phyloP scores from a whole-genome alignment of 2,888 invertebrate species.

The Neoscelio sp. region DNA sequence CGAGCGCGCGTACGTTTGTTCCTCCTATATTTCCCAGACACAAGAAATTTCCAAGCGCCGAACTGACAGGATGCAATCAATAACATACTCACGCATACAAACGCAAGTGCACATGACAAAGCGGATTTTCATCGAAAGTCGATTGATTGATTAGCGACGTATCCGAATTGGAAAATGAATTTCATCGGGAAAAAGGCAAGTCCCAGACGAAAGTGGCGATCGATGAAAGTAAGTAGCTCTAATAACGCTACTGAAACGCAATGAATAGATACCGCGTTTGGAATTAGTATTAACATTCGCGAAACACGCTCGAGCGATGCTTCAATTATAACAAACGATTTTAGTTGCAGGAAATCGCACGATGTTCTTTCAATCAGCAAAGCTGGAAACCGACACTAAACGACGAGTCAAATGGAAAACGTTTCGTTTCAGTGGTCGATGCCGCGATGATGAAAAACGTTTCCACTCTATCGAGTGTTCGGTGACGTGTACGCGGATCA shows the following conservation, averaged over 20 bases:
- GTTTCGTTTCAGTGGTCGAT: slow-evolving; percentile 30
- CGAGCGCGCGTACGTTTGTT: no score
- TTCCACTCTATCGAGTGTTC: slow-evolving; percentile 42
- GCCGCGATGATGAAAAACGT: slow-evolving; percentile 31
- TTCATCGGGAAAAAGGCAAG: no score
- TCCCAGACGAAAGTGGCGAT: not conserved
- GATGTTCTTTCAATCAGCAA: slow-evolving; percentile 37
- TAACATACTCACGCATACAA: no score
- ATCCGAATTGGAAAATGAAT: not conserved
- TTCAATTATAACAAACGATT: slow-evolving; percentile 46
- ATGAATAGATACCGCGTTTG: no score
- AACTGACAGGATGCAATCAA: not conserved
- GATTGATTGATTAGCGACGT: slow-evolving; percentile 6
- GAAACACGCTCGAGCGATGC: slow-evolving; percentile 4
- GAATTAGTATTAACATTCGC: slow-evolving; percentile 22
- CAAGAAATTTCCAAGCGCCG: not conserved
- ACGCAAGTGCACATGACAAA: no score
- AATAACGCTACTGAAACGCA: no score
- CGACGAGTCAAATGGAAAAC: slow-evolving; percentile 35
- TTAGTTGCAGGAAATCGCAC: slow-evolving; percentile 8
- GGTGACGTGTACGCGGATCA: slow-evolving; percentile 45
- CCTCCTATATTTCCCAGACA: no score
- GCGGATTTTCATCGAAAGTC: not conserved
- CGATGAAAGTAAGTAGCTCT: not conserved
- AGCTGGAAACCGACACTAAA: slow-evolving; percentile 15